Conservation (phyloP, 2,888 invertebrate species). For the Trichogramma dendrolimi region DNA sequence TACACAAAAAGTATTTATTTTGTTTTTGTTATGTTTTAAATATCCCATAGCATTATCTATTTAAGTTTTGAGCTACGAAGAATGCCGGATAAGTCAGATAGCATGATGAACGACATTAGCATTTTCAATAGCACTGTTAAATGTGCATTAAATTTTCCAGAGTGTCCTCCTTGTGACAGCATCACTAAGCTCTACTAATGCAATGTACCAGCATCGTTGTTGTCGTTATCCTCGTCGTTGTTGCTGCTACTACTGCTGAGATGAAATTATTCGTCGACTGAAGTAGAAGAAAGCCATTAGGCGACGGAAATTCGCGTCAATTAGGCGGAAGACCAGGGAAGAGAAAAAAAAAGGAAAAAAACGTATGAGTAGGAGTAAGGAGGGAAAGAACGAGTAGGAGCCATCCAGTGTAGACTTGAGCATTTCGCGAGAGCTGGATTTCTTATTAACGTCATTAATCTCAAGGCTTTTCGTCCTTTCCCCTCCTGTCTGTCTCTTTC, state of each 20-base stretch:
- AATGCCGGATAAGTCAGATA: no score
- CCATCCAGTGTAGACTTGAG: neutral
- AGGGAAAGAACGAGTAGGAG: neutral
- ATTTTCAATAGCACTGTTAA: no score
- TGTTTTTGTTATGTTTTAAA: no score
- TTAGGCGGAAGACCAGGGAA: slow-evolving; percentile 9
- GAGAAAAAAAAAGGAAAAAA: slow-evolving; percentile 15
- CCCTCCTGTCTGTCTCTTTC: neutral
- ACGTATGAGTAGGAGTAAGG: neutral
- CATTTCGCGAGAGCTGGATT: slow-evolving; percentile 24
- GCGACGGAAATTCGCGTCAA: slow-evolving; percentile 32
- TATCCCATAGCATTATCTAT: no score
- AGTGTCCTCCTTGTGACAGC: no score
- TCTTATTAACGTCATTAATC: slow-evolving; percentile 45
- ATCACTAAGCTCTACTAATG: slow-evolving; percentile 1
- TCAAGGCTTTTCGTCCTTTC: slow-evolving; percentile 17
- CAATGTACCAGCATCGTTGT: neutral
- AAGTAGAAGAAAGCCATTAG: slow-evolving; percentile 28
- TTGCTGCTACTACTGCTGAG: neutral
- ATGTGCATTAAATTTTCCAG: no score
- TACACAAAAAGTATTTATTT: no score
- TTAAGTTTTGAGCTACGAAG: no score
- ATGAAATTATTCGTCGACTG: slow-evolving; percentile 19
- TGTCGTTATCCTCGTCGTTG: neutral
- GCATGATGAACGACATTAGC: no score